These are phyloP conservation scores for Brenthis ino DNA, from an alignment of 2,888 invertebrate genomes.

Conservation along the genomic window DNA sequence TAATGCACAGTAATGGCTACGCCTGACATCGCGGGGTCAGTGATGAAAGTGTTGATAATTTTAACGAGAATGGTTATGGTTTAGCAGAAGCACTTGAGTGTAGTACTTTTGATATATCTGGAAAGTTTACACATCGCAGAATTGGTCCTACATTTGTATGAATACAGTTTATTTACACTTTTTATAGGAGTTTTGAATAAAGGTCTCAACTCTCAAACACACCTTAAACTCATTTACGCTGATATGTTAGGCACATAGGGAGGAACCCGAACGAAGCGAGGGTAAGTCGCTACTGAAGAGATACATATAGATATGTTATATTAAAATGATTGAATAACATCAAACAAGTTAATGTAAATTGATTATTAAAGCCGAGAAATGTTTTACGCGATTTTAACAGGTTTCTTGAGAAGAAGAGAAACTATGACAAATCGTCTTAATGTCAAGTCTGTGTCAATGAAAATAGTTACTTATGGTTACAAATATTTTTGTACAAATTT, in stretches of 20 bases:
- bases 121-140: not conserved
- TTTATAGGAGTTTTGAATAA: no score
- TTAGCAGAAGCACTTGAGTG: not conserved
- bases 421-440: slow-evolving; percentile 25
- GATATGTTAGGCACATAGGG: no score
- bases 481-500: slow-evolving; percentile 48
- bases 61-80: slow-evolving; percentile 26
- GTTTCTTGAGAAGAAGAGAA: slow-evolving; percentile 25
- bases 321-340: no score
- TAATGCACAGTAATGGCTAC: slow-evolving; percentile 29
- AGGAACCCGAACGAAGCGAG: no score
- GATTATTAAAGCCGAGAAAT: not conserved
- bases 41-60: slow-evolving; percentile 37
- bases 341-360: not conserved
- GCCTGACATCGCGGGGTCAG: slow-evolving; percentile 30
- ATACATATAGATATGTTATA: no score
- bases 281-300: no score
- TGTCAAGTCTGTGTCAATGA: slow-evolving; percentile 38
- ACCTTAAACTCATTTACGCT: no score
- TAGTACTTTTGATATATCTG: not conserved
- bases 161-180: no score
- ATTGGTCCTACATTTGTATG: no score
- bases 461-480: slow-evolving; percentile 47
- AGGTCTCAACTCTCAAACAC: no score
- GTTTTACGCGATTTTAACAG: slow-evolving; percentile 5